A percentile compares a stretch with the other conserved stretches of the same genome.
Evolutionary conservation across 2,797 vertebrate species (phyloP).

Genomic region (Pseudochirops corinnae): DNA sequence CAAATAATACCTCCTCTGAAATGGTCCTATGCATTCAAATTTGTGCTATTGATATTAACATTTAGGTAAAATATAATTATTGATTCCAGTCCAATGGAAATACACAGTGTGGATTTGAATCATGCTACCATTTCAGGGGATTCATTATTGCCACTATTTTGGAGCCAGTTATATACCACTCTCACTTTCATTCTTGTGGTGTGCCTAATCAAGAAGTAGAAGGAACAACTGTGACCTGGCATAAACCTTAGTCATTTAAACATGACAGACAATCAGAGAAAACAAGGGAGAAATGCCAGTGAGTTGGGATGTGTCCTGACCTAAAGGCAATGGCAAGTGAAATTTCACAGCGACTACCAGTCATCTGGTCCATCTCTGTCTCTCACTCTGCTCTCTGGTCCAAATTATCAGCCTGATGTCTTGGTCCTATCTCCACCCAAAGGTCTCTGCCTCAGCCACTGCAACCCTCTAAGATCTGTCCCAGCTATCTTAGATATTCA

Average conservation of each 20-base stretch:
- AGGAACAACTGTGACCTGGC: not conserved
- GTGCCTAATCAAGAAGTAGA: not conserved
- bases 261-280: not conserved
- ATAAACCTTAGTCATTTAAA: not conserved
- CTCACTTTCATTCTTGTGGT: not conserved
- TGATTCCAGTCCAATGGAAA: not conserved
- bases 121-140: not conserved
- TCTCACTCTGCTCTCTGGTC: not conserved
- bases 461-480: not conserved
- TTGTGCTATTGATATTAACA: not conserved
- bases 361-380: not conserved
- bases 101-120: not conserved
- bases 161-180: not conserved
- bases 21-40: not conserved
- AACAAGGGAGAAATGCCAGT: not conserved
- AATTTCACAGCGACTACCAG: not conserved
- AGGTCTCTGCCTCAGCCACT: not conserved
- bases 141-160: not conserved
- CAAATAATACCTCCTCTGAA: not conserved
- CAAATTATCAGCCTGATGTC: not conserved
- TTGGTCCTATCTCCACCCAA: not conserved
- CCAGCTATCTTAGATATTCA: not conserved
- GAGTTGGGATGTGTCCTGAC: not conserved
- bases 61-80: not conserved
- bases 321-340: not conserved